Evolutionary conservation across 2,888 invertebrate genomes (phyloP).

Genomic region (Drosophila sordidapex): DNA sequence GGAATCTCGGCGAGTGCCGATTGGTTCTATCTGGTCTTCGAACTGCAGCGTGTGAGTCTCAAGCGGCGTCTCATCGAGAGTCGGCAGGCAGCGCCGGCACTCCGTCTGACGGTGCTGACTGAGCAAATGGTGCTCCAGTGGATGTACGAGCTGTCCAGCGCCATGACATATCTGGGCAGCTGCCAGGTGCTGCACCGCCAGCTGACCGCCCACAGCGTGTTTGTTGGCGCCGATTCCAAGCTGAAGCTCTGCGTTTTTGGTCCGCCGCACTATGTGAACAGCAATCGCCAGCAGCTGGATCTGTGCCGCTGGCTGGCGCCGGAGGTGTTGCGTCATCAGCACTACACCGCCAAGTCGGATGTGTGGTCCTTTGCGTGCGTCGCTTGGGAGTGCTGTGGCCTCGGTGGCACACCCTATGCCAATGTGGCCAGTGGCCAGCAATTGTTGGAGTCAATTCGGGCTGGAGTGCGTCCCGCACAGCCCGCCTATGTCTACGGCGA

Average conservation of each 20-base stretch:
- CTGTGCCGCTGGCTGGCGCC: constrained; percentile 92
- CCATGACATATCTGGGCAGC: constrained; percentile 89
- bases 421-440: constrained; percentile 89
- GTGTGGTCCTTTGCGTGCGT: constrained; percentile 94
- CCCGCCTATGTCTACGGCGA: constrained; percentile 91
- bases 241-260: constrained; percentile 92
- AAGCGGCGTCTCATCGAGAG: constrained; percentile 90
- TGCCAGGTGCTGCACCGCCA: constrained; percentile 90
- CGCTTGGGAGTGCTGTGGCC: constrained; percentile 92
- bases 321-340: constrained; percentile 90
- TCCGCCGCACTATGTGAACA: constrained; percentile 88
- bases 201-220: constrained; percentile 90
- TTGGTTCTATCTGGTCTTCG: constrained; percentile 90
- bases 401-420: constrained; percentile 92
- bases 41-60: constrained; percentile 88
- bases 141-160: constrained; percentile 89
- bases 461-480: constrained; percentile 90
- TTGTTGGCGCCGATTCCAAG: constrained; percentile 88
- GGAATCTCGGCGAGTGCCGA: constrained; percentile 93
- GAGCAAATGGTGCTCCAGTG: constrained; percentile 88
- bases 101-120: constrained; percentile 87
- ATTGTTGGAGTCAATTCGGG: constrained; percentile 88
- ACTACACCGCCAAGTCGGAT: constrained; percentile 90
- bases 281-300: constrained; percentile 88
- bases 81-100: constrained; percentile 83